Evolutionary conservation across 2,113 vertebrate genomes (phyloP), one percentile per base, ranked within the genome.

Genomic region (Lamprologus lemairii): DNA sequence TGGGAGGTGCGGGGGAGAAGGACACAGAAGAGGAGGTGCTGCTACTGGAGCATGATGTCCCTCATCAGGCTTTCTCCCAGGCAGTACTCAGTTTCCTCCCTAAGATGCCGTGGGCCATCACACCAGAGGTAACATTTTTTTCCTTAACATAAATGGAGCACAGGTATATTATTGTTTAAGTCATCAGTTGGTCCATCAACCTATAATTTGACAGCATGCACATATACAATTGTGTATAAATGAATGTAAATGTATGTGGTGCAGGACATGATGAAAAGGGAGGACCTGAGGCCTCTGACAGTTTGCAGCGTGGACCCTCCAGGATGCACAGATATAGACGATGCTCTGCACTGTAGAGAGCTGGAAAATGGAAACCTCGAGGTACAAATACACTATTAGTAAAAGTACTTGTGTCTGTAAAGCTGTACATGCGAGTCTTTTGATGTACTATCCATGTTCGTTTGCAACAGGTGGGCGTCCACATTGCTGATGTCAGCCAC

Each of bases 261-360:
- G 16, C 90, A 99, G 98, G 98, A 99, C 90, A 96, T 98, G 97
- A 96, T 92, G 85, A 94, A 90, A 82, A 96, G 99, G 86, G 96
- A 96, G 83, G 98, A 99, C 89, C 94, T 99, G 80, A 96, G 98
- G 60, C 95, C 97, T 85, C 96, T 99, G 31, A 95, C 53, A 28
- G 96, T 99, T 55, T 99, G 98, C 94, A 99, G 99, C 4, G 98
- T 99, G 90, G 99, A 99, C 94, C 98, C 99, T 82, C 98, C 98
- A 6, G 98, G 98, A n/a, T 99, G 99, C 91, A 99, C 98, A 0
- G 99, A 99, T 89, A 99, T 99, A 58, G 99, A 99, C 21, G 98
- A 99, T 80, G 98, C 98, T 2, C 95, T 99, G 35, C 98, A 99
- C 85, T 99, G 95, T 28, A 95, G 97, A 95, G 96, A 98, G 78